A percentile compares a stretch with the other conserved stretches of the same genome.
phyloP scores from a whole-genome alignment of 2,888 invertebrate species.

The Actias luna region DNA sequence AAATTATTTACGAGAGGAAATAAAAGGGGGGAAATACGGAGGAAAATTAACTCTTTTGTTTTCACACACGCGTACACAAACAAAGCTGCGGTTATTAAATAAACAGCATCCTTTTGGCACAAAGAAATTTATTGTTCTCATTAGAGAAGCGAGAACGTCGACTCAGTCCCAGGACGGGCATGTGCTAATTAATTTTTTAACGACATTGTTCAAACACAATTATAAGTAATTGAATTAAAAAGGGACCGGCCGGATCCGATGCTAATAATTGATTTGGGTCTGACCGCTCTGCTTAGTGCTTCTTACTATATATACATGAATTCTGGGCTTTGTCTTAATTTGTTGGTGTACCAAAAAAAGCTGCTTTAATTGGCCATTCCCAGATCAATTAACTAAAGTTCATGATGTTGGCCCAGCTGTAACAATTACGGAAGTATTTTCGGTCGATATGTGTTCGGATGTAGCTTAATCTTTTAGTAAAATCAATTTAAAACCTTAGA shows the following conservation, averaged over 20 bases:
- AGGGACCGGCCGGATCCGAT: slow-evolving; percentile 8
- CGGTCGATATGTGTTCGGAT: no score
- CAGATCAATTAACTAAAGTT: background rate
- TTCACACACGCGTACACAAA: slow-evolving; percentile 27
- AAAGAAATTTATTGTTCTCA: slow-evolving; percentile 42
- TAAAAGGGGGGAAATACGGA: slow-evolving; percentile 27
- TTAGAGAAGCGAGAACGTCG: slow-evolving; percentile 25
- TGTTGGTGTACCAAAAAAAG: background rate
- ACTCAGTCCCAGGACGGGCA: background rate
- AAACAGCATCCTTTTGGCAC: slow-evolving; percentile 35
- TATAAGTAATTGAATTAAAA: slow-evolving; percentile 13
- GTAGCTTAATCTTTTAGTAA: no score
- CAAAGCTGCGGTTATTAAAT: slow-evolving; percentile 47
- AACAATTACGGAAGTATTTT: background rate
- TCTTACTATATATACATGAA: background rate
- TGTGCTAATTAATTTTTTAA: slow-evolving; percentile 19
- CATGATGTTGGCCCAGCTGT: background rate
- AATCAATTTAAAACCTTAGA: no score
- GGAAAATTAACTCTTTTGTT: slow-evolving; percentile 49
- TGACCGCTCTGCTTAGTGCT: slow-evolving; percentile 6
- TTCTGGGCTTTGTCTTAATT: slow-evolving; percentile 5
- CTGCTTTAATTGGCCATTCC: background rate
- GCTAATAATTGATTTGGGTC: slow-evolving; percentile 13
- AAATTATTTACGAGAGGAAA: slow-evolving; percentile 32
- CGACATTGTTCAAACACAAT: slow-evolving; percentile 13